Base-by-base conservation (phyloP, 2,113 vertebrate species). In the Vidua chalybeata region DNA sequence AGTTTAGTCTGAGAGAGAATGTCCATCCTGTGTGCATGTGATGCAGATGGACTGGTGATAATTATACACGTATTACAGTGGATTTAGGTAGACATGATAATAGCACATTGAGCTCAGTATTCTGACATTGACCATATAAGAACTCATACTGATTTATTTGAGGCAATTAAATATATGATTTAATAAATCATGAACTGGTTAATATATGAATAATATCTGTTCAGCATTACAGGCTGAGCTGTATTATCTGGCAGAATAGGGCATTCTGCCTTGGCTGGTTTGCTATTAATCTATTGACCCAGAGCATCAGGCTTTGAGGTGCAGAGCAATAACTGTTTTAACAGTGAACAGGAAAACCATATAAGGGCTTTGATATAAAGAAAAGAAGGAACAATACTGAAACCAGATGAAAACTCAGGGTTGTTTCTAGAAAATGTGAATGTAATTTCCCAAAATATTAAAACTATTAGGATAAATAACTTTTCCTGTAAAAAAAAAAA, bases 391-490 rank as follows among this genome's bases (percentile, higher is more conserved):
- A 1, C 13, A 87, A 71, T 90, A 84, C 31, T 74, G 48, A 90
- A 94, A 92, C 21, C 69, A 92, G 80, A 84, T 90, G 55, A 94
- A 88, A 92, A 77, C 7, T 61, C 20, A 3, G 48, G 18, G 6
- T n/a, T 73, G 13, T 30, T 54, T 93, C 71, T 39, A 88, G 27
- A 77, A 91, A 84, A 93, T 20, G 15, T 55, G 59, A 71, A 31
- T 63, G 21, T 22, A 71, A 74, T 93, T 37, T 90, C 14, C 11
- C 1, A 13, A 49, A 88, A 90, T 86, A 90, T 28, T 55, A 75
- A 62, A 81, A 59, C 46, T 28, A 11, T 86, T 43, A 67, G 46
- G 51, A 54, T 69, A 90, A 91, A 83, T 43, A 83, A 33, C 4
- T 3, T 48, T 80, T 48, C 23, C 52, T 22, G 5, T 39, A 27